Evolutionary conservation across 2,113 vertebrate species (phyloP).

Genomic region (Brachyhypopomus gauderio): DNA sequence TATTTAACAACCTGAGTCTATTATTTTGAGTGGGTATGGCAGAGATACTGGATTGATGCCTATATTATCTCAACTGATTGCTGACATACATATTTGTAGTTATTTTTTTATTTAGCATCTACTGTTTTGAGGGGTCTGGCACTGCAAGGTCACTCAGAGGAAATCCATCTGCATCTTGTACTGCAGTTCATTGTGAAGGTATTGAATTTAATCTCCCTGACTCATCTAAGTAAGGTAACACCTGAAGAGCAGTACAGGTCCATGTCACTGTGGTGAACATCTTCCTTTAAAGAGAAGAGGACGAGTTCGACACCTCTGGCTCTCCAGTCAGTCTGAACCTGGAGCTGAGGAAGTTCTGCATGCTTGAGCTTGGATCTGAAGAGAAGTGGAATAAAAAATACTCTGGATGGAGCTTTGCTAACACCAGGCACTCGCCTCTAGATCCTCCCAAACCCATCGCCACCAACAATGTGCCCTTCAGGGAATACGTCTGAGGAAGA

Average conservation of each 20-base stretch:
- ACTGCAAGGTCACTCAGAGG: constrained; percentile 42
- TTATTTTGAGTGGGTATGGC: not conserved
- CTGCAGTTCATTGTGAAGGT: constrained; percentile 42
- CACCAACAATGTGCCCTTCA: constrained; percentile 68
- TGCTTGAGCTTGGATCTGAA: constrained; percentile 42
- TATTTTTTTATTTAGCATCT: not conserved
- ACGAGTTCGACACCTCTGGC: constrained; percentile 36
- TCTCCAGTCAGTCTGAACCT: not conserved
- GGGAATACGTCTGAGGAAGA: constrained; percentile 74
- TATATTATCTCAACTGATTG: not conserved
- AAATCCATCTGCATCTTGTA: constrained; percentile 43
- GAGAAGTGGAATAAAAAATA: constrained; percentile 55
- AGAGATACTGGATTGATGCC: not conserved
- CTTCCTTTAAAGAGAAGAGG: constrained; percentile 30
- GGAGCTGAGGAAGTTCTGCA: constrained; percentile 44
- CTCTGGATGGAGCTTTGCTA: constrained; percentile 73
- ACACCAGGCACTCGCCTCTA: constrained; percentile 62
- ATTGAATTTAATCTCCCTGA: constrained; percentile 62
- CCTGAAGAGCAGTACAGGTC: constrained; percentile 54
- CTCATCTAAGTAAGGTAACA: constrained; percentile 66
- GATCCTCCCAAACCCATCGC: constrained; percentile 72
- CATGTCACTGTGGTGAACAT: constrained; percentile 18
- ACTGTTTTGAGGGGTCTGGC: not conserved
- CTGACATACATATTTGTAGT: constrained; percentile 7
- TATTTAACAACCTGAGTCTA: not conserved